Percentiles rank a stretch among this genome's conserved stretches.
Evolutionary conservation across 2,113 vertebrate genomes (phyloP).

Genomic region (Apeltes quadracus): DNA sequence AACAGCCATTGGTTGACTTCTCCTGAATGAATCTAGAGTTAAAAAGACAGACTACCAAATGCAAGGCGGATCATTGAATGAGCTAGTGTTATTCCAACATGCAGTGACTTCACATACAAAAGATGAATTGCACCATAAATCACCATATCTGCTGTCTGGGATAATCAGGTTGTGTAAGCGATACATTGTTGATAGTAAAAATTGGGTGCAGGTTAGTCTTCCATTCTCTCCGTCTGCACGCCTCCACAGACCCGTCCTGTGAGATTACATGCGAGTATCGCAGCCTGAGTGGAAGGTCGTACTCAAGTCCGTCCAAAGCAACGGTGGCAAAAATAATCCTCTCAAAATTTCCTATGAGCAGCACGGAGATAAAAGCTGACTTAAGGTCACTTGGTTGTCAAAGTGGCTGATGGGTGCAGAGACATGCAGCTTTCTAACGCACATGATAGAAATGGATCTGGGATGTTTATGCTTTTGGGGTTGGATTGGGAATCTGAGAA

Average conservation of each 20-base stretch:
- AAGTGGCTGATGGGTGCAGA: neutral
- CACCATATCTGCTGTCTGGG: conserved; percentile 32
- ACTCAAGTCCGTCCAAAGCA: neutral
- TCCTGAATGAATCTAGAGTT: conserved; percentile 10
- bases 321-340: conserved; percentile 5
- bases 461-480: conserved; percentile 42
- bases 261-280: conserved; percentile 16
- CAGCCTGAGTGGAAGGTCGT: neutral
- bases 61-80: conserved; percentile 6
- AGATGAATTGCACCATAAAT: conserved; percentile 51
- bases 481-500: conserved; percentile 43
- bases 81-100: conserved; percentile 27
- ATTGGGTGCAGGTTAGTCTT: conserved; percentile 48
- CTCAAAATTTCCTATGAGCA: neutral
- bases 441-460: conserved; percentile 47
- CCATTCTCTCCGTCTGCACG: conserved; percentile 40
- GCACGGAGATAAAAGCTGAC: conserved; percentile 19
- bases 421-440: conserved; percentile 27
- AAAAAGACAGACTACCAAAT: conserved; percentile 11
- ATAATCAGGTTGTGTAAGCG: conserved; percentile 50
- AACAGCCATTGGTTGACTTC: neutral
- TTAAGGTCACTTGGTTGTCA: conserved; percentile 15
- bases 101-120: conserved; percentile 37
- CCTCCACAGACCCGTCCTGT: neutral
- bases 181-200: conserved; percentile 50